Evolutionary conservation across 2,797 vertebrate genomes (phyloP).

Genomic region (Helarctos malayanus): DNA sequence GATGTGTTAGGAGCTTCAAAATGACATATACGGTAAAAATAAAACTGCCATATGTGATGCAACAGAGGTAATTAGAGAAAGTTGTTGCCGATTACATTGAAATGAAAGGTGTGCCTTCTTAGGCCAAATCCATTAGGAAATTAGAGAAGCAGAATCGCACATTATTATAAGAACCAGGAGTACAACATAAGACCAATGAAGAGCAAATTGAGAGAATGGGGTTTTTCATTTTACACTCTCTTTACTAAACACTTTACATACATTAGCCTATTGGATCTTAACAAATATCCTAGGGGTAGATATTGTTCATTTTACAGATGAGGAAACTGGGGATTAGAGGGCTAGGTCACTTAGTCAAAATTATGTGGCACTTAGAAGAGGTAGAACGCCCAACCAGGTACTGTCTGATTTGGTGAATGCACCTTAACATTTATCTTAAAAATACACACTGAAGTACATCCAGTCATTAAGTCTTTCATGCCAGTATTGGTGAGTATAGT

Average conservation of each 20-base stretch:
- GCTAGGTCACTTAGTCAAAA: not conserved
- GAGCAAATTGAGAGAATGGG: not conserved
- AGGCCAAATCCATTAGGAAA: not conserved
- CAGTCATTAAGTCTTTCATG: not conserved
- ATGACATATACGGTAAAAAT: not conserved
- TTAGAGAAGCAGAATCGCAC: accelerated
- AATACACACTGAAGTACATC: not conserved
- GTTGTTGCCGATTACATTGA: not conserved
- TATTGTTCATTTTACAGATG: not conserved
- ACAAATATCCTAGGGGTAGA: not conserved
- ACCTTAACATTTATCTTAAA: not conserved
- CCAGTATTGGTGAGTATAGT: no score
- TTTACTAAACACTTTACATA: not conserved
- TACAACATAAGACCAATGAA: not conserved
- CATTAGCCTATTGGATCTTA: not conserved
- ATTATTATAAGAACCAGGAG: not conserved
- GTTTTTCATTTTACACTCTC: not conserved
- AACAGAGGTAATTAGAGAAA: not conserved
- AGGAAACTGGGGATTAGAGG: not conserved
- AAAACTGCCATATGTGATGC: not conserved
- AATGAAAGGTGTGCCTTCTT: not conserved
- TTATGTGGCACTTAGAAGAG: not conserved
- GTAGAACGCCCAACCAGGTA: accelerated
- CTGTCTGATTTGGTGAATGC: not conserved
- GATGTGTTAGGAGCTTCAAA: not conserved